These are phyloP conservation scores for Euschistus heros DNA, from an alignment of 1,140 invertebrate genomes.

Conservation along the genomic window DNA sequence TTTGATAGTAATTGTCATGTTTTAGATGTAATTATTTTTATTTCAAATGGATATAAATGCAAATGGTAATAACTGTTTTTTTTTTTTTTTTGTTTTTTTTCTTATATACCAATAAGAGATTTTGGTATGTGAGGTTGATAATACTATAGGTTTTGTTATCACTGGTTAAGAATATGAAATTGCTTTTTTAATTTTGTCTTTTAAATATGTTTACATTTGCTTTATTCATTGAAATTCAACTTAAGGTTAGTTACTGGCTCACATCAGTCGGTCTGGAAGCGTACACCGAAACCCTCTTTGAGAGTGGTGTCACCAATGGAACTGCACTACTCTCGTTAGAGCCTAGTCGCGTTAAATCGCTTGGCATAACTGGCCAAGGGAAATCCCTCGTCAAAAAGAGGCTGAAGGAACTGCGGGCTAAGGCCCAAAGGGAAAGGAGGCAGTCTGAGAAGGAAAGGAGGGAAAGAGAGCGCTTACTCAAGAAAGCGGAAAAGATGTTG, in stretches of 20 bases:
- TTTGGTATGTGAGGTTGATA: no score
- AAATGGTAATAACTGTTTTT: no score
- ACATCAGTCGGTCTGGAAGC: conserved; percentile 67
- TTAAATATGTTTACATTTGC: no score
- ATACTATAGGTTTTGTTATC: no score
- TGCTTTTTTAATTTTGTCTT: no score
- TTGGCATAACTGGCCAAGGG: conserved; percentile 69
- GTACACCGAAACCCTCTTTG: conserved; percentile 70
- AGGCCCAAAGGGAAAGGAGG: conserved; percentile 60
- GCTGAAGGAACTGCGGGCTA: conserved; percentile 70
- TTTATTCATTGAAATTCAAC: no score
- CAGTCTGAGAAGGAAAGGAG: conserved; percentile 61
- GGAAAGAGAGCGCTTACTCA: conserved; percentile 59
- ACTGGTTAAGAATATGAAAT: no score
- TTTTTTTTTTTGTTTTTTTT: no score
- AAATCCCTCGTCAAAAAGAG: conserved; percentile 75
- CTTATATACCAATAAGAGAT: no score
- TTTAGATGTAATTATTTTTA: no score
- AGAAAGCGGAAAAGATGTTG: conserved; percentile 70
- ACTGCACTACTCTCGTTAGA: conserved; percentile 68
- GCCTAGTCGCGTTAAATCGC: conserved; percentile 74
- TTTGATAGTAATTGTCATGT: no score
- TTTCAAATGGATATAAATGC: no score
- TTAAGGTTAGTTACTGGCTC: conserved; percentile 80
- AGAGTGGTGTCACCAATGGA: conserved; percentile 68